Evolutionary conservation across 2,888 invertebrate genomes (phyloP).

Genomic region (Lasius platythorax): DNA sequence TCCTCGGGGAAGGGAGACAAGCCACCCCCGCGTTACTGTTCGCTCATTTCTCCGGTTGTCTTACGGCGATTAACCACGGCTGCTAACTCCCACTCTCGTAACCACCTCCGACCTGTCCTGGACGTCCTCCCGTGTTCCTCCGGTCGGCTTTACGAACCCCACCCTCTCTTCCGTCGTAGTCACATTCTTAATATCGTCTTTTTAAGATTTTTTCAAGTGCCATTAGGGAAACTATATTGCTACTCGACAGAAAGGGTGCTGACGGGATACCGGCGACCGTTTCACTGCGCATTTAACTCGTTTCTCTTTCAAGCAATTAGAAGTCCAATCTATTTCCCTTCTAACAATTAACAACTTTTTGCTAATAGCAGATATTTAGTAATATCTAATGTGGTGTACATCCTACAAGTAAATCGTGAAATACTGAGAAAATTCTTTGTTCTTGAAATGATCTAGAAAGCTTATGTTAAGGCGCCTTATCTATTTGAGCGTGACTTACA

Average conservation of each 20-base stretch:
- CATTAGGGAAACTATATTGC: constrained; percentile 86
- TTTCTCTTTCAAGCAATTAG: constrained; percentile 17
- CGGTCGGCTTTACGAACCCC: constrained; percentile 65
- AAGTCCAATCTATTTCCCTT: constrained; percentile 4
- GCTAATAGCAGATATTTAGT: not conserved
- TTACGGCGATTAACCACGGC: constrained; percentile 86
- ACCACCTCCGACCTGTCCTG: constrained; percentile 66
- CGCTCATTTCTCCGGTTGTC: constrained; percentile 86
- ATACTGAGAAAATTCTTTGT: not conserved
- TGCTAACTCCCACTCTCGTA: constrained; percentile 71
- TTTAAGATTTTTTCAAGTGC: constrained; percentile 85
- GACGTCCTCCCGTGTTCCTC: constrained; percentile 62
- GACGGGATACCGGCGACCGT: constrained; percentile 25
- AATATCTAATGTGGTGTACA: not conserved
- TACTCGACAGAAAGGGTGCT: constrained; percentile 75
- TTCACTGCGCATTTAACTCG: constrained; percentile 47
- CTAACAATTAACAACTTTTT: not conserved
- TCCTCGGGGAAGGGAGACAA: constrained; percentile 51
- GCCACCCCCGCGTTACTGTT: constrained; percentile 79
- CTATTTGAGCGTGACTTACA: not conserved
- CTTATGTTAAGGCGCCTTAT: not conserved
- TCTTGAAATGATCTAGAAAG: not conserved
- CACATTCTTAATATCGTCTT: constrained; percentile 86
- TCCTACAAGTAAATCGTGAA: not conserved
- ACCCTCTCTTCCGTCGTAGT: constrained; percentile 79